A percentile compares a stretch with the other conserved stretches of the same genome.
phyloP scores from a whole-genome alignment of 2,113 vertebrate genomes.

The Pterocles burchelli region DNA sequence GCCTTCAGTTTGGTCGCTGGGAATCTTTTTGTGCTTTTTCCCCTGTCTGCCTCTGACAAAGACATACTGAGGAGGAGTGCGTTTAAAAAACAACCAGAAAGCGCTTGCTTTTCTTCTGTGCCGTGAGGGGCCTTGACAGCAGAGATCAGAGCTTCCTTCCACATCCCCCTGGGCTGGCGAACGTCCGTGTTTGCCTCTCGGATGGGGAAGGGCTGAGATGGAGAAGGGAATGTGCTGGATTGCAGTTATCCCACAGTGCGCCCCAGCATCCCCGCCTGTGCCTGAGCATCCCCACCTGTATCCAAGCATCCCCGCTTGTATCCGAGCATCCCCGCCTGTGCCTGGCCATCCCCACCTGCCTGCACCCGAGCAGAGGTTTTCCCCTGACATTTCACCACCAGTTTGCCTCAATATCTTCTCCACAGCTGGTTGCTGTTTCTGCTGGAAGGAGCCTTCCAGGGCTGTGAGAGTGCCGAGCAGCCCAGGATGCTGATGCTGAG shows the following conservation, averaged over 20 bases:
- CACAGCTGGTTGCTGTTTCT: neutral
- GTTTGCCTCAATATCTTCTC: neutral
- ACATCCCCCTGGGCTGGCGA: rapidly evolving
- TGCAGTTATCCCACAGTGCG: rapidly evolving
- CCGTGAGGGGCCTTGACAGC: neutral
- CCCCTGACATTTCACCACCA: rapidly evolving
- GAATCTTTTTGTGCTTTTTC: neutral
- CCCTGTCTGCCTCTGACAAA: neutral
- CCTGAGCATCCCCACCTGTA: too few species aligned
- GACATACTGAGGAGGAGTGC: neutral
- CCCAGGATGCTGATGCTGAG: neutral
- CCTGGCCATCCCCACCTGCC: too few species aligned
- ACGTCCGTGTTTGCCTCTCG: rapidly evolving
- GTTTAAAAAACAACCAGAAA: neutral
- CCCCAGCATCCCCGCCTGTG: too few species aligned
- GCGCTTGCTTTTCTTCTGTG: neutral
- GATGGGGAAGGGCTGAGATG: neutral
- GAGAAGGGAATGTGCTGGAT: neutral
- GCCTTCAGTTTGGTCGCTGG: neutral
- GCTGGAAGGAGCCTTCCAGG: too few species aligned
- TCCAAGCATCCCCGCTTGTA: too few species aligned
- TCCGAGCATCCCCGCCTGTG: too few species aligned
- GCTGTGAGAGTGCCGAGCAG: neutral
- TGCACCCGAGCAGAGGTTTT: rapidly evolving
- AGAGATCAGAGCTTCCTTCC: neutral